phyloP scores from a whole-genome alignment of 64 coral and sea anemone genomes.

The Actinia tenebrosa region DNA sequence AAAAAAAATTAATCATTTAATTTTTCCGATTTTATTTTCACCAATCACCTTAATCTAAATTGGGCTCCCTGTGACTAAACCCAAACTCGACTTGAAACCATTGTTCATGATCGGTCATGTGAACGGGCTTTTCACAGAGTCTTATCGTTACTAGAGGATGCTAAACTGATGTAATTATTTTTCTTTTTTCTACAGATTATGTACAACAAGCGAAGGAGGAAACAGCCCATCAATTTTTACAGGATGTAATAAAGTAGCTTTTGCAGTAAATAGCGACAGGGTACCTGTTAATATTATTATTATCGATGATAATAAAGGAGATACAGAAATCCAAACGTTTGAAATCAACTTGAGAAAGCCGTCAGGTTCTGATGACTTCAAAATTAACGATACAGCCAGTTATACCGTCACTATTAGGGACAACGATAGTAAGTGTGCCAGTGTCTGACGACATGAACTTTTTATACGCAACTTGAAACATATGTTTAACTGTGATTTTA shows the following conservation, averaged over 20 bases:
- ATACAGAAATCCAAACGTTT: background rate
- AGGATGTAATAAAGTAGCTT: background rate
- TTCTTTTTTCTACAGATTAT: background rate
- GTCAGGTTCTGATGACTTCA: background rate
- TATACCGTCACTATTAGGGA: background rate
- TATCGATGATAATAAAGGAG: background rate
- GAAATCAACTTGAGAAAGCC: background rate
- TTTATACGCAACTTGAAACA: too few species aligned
- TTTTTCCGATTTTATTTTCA: too few species aligned
- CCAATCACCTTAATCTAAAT: too few species aligned
- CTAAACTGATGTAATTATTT: background rate
- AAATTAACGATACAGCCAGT: background rate
- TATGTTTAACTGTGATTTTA: too few species aligned
- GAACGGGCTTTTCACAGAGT: too few species aligned
- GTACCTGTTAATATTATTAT: background rate
- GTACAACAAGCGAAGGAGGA: background rate
- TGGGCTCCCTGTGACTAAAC: too few species aligned
- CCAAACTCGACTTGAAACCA: too few species aligned
- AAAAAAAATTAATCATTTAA: too few species aligned
- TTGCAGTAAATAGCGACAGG: background rate
- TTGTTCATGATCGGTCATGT: too few species aligned
- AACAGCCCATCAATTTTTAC: background rate
- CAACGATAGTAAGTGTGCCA: background rate
- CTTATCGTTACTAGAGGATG: too few species aligned
- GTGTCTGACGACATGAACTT: too few species aligned